Evolutionary conservation across 2,888 invertebrate species (phyloP).

Genomic region (Actias luna): DNA sequence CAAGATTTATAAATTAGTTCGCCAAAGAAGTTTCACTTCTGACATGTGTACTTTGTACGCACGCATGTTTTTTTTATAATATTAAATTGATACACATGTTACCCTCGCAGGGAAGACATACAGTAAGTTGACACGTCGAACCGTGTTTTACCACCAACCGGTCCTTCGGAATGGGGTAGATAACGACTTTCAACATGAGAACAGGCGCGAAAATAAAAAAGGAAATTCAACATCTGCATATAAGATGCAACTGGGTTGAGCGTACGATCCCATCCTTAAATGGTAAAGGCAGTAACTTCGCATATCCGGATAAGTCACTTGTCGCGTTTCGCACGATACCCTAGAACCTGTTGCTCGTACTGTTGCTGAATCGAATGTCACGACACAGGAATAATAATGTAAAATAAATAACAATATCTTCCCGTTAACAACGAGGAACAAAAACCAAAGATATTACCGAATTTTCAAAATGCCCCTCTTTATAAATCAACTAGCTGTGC

Average conservation of each 20-base stretch:
- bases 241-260: constrained; percentile 1
- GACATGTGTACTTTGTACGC: too few relatives aligned
- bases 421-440: neutral
- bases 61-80: too few relatives aligned
- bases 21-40: too few relatives aligned
- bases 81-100: neutral
- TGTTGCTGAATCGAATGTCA: constrained; percentile 8
- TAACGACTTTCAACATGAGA: neutral
- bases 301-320: neutral
- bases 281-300: neutral
- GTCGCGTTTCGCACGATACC: constrained; percentile 1
- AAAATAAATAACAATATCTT: neutral
- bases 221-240: constrained; percentile 7
- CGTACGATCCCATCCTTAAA: constrained; percentile 1
- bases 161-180: neutral
- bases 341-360: neutral
- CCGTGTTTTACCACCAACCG: neutral
- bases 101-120: neutral
- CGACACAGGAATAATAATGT: neutral
- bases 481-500: neutral
- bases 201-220: neutral
- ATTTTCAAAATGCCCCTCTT: neutral
- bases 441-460: neutral
- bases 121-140: neutral
- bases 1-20: too few relatives aligned